phyloP scores from a whole-genome alignment of 2,113 vertebrate genomes.

The Percopsis transmontana region DNA sequence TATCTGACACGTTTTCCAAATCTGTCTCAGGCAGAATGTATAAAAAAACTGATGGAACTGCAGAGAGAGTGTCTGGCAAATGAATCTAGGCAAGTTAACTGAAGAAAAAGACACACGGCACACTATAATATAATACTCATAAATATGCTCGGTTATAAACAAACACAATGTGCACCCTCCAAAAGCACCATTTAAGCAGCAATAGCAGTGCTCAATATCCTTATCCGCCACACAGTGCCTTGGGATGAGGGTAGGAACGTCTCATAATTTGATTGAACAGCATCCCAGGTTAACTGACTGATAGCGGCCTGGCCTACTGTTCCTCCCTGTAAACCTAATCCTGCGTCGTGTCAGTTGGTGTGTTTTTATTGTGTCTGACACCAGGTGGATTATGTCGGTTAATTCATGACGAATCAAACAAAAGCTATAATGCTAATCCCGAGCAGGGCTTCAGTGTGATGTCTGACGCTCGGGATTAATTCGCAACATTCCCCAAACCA shows the following conservation, averaged over 20 bases:
- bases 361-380: slow-evolving; percentile 75
- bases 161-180: neutral
- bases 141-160: neutral
- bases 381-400: slow-evolving; percentile 74
- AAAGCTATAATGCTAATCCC: slow-evolving; percentile 74
- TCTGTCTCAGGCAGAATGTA: too few species aligned
- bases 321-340: slow-evolving; percentile 55
- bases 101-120: too few species aligned
- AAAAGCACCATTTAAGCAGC: neutral
- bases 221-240: slow-evolving; percentile 28
- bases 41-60: too few species aligned
- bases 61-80: too few species aligned
- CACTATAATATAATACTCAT: neutral
- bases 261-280: slow-evolving; percentile 48
- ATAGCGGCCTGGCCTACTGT: slow-evolving; percentile 40
- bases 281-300: slow-evolving; percentile 49
- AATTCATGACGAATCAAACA: slow-evolving; percentile 71
- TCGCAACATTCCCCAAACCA: slow-evolving; percentile 67
- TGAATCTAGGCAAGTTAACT: too few species aligned
- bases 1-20: too few species aligned
- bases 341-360: slow-evolving; percentile 60
- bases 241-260: slow-evolving; percentile 14
- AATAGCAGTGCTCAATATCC: slow-evolving; percentile 15
- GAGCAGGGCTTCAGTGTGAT: slow-evolving; percentile 65
- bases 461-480: slow-evolving; percentile 73